Evolutionary conservation across 1,140 invertebrate genomes (phyloP).

Genomic region (Lepidurus arcticus): DNA sequence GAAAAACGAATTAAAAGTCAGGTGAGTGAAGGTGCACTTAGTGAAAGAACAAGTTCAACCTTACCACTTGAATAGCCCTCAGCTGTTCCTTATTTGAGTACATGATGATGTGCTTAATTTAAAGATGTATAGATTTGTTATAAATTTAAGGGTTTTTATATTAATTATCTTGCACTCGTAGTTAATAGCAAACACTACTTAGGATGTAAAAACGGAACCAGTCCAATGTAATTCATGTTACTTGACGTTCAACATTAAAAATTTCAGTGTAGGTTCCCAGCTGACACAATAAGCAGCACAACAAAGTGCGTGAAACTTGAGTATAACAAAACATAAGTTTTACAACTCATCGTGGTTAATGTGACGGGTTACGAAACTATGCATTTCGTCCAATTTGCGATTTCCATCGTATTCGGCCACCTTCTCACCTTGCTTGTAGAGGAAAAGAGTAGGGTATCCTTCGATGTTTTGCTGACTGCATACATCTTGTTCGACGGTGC

Average conservation of each 20-base stretch:
- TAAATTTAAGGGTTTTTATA: neutral
- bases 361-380: conserved; percentile 57
- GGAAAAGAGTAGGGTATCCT: conserved; percentile 60
- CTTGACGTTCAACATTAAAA: neutral
- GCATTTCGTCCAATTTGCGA: conserved; percentile 59
- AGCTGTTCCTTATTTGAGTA: neutral
- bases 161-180: neutral
- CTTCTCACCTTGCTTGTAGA: conserved; percentile 62
- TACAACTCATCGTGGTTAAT: conserved; percentile 56
- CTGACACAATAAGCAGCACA: neutral
- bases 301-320: neutral
- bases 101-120: neutral
- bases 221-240: neutral
- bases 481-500: conserved; percentile 56
- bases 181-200: neutral
- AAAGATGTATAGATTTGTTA: neutral
- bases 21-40: neutral
- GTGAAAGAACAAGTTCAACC: neutral
- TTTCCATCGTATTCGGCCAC: conserved; percentile 66
- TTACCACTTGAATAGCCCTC: neutral
- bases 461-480: conserved; percentile 62
- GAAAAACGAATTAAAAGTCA: neutral
- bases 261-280: neutral
- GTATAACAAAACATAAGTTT: conserved; percentile 34
- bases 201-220: conserved; percentile 17